phyloP scores from a whole-genome alignment of 2,113 vertebrate species.

The Ploceus nigricollis region DNA sequence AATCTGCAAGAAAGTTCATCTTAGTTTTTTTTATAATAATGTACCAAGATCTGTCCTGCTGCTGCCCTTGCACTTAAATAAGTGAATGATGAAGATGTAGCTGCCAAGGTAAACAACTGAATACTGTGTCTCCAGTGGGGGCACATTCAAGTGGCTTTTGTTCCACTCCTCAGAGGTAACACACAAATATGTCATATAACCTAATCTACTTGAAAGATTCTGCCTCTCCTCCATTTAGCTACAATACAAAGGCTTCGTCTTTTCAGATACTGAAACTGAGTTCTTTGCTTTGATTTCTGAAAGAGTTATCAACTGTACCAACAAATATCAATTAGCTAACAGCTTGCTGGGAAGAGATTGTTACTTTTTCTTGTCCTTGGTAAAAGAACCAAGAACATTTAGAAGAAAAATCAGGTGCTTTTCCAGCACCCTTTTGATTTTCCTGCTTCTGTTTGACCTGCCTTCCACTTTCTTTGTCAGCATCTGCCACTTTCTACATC shows the following conservation, averaged over 20 bases:
- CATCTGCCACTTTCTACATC: not conserved
- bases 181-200: not conserved
- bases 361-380: not conserved
- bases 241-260: not conserved
- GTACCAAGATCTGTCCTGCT: not conserved
- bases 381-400: not conserved
- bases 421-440: not conserved
- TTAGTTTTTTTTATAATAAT: slow-evolving; percentile 24
- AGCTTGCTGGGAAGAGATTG: not conserved
- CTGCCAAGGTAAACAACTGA: not conserved
- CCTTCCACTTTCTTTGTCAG: not conserved
- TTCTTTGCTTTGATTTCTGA: not conserved
- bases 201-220: not conserved
- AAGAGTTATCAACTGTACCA: not conserved
- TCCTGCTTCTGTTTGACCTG: not conserved
- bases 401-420: not conserved
- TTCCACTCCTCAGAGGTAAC: not conserved
- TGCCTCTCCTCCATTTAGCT: not conserved
- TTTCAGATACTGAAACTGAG: not conserved
- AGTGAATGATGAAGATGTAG: not conserved
- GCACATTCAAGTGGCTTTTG: not conserved
- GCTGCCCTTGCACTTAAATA: not conserved
- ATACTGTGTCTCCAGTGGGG: not conserved
- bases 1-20: not conserved
- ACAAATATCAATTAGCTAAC: not conserved